Evolutionary conservation across 2,888 invertebrate species (phyloP).

Genomic region (Nematopogon swammerdamellus): DNA sequence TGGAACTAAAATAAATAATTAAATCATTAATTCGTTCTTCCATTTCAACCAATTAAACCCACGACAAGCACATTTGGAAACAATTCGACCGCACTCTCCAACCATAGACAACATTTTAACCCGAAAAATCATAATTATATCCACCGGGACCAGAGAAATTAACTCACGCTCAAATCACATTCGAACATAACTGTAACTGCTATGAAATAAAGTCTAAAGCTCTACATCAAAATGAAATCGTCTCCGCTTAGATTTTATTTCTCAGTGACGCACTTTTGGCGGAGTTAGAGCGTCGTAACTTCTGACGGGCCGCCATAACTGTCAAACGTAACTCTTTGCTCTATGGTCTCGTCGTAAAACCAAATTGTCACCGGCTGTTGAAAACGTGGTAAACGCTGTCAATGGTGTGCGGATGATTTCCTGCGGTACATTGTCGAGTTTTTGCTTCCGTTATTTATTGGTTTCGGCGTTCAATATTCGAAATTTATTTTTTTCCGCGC

Average conservation of each 20-base stretch:
- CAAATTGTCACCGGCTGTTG: slow-evolving; percentile 53
- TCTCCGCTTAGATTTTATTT: too few relatives aligned
- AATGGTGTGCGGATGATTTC: slow-evolving; percentile 1
- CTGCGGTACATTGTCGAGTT: not conserved
- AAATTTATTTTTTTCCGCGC: too few relatives aligned
- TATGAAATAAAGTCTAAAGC: too few relatives aligned
- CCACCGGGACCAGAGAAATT: too few relatives aligned
- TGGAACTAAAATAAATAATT: too few relatives aligned
- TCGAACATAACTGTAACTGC: too few relatives aligned
- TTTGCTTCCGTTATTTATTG: not conserved
- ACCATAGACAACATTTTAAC: not conserved
- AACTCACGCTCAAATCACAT: too few relatives aligned
- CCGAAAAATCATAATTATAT: not conserved
- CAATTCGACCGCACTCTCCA: not conserved
- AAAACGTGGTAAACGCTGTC: slow-evolving; percentile 14
- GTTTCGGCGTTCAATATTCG: too few relatives aligned
- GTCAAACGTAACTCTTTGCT: slow-evolving; percentile 51
- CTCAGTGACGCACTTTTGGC: not conserved
- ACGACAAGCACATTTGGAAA: not conserved
- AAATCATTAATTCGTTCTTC: too few relatives aligned
- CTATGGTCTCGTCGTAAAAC: slow-evolving; percentile 46
- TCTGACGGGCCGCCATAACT: slow-evolving; percentile 38
- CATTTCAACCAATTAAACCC: not conserved
- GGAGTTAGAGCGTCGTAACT: slow-evolving; percentile 5
- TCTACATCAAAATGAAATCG: too few relatives aligned